These are phyloP conservation scores for Cottoperca gobio DNA, from an alignment of 2,797 vertebrate genomes.

Conservation along the genomic window DNA sequence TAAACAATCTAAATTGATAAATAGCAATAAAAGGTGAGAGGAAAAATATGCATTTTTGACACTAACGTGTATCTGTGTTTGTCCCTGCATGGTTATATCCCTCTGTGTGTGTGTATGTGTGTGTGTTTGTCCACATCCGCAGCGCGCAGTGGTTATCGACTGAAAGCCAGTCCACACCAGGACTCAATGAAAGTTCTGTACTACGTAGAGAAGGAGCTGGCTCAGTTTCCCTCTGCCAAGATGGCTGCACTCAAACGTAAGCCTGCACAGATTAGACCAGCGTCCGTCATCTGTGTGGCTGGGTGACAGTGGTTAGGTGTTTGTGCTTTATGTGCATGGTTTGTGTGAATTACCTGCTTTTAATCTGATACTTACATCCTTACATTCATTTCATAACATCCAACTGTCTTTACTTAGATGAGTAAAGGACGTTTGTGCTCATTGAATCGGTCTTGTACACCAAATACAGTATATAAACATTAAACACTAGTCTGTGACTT, in stretches of 20 bases:
- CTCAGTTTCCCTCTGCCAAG: slow-evolving; percentile 89
- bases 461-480: no score
- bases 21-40: no score
- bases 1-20: no score
- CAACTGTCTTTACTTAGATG: background rate
- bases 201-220: slow-evolving; percentile 94
- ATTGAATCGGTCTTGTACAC: background rate
- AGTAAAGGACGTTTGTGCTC: background rate
- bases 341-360: slow-evolving; percentile 34
- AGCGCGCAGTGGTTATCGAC: slow-evolving; percentile 92
- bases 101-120: slow-evolving; percentile 5
- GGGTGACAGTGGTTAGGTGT: slow-evolving; percentile 14
- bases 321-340: slow-evolving; percentile 32
- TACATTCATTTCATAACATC: slow-evolving; percentile 16
- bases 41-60: background rate
- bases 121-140: slow-evolving; percentile 72
- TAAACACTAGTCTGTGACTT: no score
- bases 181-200: slow-evolving; percentile 95
- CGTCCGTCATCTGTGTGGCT: slow-evolving; percentile 44
- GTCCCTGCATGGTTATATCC: slow-evolving; percentile 54
- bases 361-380: slow-evolving; percentile 33
- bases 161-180: slow-evolving; percentile 90
- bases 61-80: slow-evolving; percentile 4
- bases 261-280: slow-evolving; percentile 71
- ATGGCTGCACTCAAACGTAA: slow-evolving; percentile 92